Evolutionary conservation across 1,140 invertebrate genomes (phyloP), one percentile per base, ranked within the genome.

Genomic region (Bombus picipes): DNA sequence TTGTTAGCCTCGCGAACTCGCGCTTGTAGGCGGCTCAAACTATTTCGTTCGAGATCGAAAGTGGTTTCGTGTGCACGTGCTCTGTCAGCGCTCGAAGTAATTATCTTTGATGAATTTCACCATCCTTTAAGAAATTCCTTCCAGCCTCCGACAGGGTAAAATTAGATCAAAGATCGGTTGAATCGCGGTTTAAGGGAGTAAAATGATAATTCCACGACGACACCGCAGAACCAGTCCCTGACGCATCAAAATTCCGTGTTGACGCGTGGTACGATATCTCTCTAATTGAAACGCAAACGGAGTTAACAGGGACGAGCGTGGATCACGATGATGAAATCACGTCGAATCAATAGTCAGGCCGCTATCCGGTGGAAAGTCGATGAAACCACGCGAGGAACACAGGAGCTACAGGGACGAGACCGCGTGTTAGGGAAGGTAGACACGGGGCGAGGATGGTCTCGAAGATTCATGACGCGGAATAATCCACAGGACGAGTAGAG

Each of bases 381-480:
- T 81, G 76, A 79, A 72, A 78, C 75, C 70, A 65, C 73, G 41
- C 13, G 59, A 32, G 70, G 62, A 37, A n/a, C 6, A n/a, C 10
- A 37, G 10, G 32, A 39, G 28, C 3, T 18, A 43, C 2, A 70
- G 65, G 0, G 25, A 18, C 32, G 25, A 22, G 32, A n/a, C 8
- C 53, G 22, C 34, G 34, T 15, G 57, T 41, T 77, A 15, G 34
- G 53, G 59, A 72, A 66, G 59, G 43, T 72, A 37, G 53, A 57
- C 22, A 53, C 78, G 37, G 77, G 53, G 65, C 70, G 76, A 68
- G 86, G 75, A 78, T 37, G 65, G 85, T 78, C 89, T 74, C 81
- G 70, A 80, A 89, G 90, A 89, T 90, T 89, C 90, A 90, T 87
- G 92, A 90, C 90, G 91, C 77, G 90, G 91, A 92, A 92, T 92